Percentiles rank a stretch among this genome's conserved stretches.
Conservation (phyloP, 2,113 vertebrate genomes). For the Microtus richardsoni region DNA sequence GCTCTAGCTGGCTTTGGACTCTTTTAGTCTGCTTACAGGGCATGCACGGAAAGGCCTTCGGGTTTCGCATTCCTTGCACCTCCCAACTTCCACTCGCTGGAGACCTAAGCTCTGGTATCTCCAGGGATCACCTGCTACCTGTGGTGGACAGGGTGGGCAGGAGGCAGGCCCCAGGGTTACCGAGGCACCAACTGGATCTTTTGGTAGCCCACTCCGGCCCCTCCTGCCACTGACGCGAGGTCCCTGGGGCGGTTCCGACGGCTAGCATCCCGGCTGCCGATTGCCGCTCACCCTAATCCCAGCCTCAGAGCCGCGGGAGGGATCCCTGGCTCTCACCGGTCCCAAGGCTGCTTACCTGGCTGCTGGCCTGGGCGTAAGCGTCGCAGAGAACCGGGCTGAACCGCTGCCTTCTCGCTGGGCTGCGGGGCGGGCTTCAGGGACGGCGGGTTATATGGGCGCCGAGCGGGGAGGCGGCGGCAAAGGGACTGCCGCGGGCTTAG, state of each 20-base stretch:
- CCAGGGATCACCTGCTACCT: not conserved
- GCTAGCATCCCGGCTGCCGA: not conserved
- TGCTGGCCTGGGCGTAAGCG: not conserved
- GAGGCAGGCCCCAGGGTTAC: not conserved
- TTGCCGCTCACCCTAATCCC: not conserved
- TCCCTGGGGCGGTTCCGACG: not conserved
- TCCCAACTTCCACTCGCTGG: not conserved
- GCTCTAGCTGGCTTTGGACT: not conserved
- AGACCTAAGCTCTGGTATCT: not conserved
- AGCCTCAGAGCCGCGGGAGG: not conserved
- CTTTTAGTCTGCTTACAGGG: not conserved
- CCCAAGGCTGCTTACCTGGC: conserved; percentile 70
- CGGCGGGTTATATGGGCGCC: conserved; percentile 69
- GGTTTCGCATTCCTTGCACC: not conserved
- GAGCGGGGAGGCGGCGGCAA: conserved; percentile 49
- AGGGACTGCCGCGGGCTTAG: conserved; percentile 58
- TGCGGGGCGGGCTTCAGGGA: not conserved
- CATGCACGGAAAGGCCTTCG: not conserved
- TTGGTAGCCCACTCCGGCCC: not conserved
- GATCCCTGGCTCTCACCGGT: not conserved
- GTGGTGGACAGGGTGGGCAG: not conserved
- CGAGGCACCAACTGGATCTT: not conserved
- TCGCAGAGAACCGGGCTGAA: not conserved
- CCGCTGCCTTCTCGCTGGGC: not conserved
- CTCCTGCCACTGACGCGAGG: not conserved